Evolutionary conservation across 2,113 vertebrate species (phyloP).

Genomic region (Neolamprologus tretocephalus): DNA sequence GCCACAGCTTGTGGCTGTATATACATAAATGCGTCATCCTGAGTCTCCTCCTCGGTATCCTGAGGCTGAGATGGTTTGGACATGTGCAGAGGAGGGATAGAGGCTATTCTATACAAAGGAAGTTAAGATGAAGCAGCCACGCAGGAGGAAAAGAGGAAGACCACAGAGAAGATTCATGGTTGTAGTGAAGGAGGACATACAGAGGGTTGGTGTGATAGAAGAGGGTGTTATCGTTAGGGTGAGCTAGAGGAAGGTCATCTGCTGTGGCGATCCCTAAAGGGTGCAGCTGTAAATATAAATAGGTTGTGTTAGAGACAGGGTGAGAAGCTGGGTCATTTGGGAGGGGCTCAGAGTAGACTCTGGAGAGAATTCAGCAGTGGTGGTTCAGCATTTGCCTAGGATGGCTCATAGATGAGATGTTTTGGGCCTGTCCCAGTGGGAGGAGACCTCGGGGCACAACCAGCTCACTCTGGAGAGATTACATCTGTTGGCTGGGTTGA

Average conservation of each 20-base stretch:
- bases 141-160: not conserved
- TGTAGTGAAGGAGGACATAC: not conserved
- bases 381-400: not conserved
- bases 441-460: not conserved
- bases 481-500: not conserved
- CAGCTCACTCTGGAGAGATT: not conserved
- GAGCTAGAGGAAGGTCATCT: not conserved
- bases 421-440: not conserved
- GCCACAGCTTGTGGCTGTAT: not conserved
- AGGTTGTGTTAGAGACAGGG: not conserved
- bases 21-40: fast-evolving
- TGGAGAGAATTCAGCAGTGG: not conserved
- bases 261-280: not conserved
- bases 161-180: not conserved
- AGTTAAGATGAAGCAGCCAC: not conserved
- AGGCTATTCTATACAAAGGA: not conserved
- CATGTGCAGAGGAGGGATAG: not conserved
- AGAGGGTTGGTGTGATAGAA: not conserved
- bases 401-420: not conserved
- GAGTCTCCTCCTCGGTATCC: not conserved
- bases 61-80: not conserved
- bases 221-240: fast-evolving
- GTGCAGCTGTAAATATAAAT: not conserved
- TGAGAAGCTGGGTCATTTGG: not conserved
- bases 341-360: not conserved